phyloP scores from a whole-genome alignment of 2,797 vertebrate genomes.

The Sternotherus odoratus region DNA sequence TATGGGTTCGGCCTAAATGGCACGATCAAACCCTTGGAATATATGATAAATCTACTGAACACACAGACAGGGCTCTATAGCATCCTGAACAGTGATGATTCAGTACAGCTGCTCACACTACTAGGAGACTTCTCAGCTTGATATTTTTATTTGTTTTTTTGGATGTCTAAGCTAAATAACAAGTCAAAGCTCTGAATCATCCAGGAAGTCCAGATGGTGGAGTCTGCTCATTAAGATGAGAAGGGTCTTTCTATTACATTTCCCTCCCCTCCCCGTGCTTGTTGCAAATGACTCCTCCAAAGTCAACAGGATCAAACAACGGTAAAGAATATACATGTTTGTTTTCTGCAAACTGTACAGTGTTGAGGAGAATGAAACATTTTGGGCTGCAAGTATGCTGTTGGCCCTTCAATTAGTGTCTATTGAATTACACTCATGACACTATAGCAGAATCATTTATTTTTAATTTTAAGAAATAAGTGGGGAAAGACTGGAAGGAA shows the following conservation, averaged over 20 bases:
- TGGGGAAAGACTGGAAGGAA: not conserved
- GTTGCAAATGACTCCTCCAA: not conserved
- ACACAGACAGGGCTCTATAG: not conserved
- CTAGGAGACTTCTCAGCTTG: not conserved
- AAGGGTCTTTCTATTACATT: not conserved
- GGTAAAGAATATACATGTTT: not conserved
- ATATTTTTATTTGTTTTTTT: not conserved
- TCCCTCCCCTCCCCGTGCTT: not conserved
- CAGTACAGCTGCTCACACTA: not conserved
- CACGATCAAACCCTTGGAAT: not conserved
- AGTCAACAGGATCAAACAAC: not conserved
- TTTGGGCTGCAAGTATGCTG: not conserved
- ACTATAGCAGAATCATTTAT: not conserved
- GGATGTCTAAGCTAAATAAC: not conserved
- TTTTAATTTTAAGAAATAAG: not conserved
- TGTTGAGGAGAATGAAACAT: not conserved
- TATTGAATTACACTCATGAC: not conserved
- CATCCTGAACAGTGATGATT: not conserved
- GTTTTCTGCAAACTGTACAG: not conserved
- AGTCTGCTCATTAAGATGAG: not conserved
- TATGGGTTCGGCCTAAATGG: not conserved
- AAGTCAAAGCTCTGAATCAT: not conserved
- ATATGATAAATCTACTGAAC: not conserved
- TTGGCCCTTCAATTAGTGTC: not conserved
- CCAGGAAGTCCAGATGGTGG: not conserved